These are phyloP conservation scores for Chelonus insularis DNA, from an alignment of 1,140 invertebrate genomes.

Conservation along the genomic window DNA sequence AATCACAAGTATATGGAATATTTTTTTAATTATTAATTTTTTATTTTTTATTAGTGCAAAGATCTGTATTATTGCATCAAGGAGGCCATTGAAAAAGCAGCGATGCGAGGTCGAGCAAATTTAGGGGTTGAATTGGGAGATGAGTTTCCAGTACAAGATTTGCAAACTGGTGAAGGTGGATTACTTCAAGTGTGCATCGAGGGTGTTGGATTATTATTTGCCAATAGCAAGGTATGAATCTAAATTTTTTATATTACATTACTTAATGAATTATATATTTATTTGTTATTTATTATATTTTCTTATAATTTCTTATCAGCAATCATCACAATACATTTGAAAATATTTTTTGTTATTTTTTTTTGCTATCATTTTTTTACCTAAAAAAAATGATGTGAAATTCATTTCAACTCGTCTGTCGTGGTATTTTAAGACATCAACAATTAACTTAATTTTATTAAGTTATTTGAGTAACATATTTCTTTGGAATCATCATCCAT, in stretches of 20 bases:
- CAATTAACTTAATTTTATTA: too few relatives aligned
- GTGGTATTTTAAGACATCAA: too few relatives aligned
- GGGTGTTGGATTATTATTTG: constrained; percentile 96
- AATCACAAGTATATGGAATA: too few relatives aligned
- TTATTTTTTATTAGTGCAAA: constrained; percentile 75
- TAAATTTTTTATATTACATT: too few relatives aligned
- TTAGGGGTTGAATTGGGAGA: constrained; percentile 87
- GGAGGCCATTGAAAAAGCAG: constrained; percentile 97
- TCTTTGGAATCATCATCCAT: too few relatives aligned
- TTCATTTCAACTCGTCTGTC: too few relatives aligned
- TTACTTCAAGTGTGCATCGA: constrained; percentile 99
- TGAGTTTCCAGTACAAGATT: constrained; percentile 98
- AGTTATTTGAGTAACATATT: too few relatives aligned
- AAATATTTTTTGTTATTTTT: too few relatives aligned
- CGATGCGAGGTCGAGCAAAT: constrained; percentile 74
- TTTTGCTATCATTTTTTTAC: too few relatives aligned
- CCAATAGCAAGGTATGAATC: constrained; percentile 96
- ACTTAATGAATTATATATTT: not conserved
- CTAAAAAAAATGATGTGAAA: too few relatives aligned
- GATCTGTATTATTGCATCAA: constrained; percentile 98
- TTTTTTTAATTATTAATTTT: not conserved
- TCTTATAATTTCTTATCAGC: constrained; percentile 2
- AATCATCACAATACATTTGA: too few relatives aligned
- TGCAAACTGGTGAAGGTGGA: constrained; percentile 94
- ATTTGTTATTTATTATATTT: not conserved